Base-by-base conservation (phyloP, 2,888 invertebrate species). In the Andricus curvator region DNA sequence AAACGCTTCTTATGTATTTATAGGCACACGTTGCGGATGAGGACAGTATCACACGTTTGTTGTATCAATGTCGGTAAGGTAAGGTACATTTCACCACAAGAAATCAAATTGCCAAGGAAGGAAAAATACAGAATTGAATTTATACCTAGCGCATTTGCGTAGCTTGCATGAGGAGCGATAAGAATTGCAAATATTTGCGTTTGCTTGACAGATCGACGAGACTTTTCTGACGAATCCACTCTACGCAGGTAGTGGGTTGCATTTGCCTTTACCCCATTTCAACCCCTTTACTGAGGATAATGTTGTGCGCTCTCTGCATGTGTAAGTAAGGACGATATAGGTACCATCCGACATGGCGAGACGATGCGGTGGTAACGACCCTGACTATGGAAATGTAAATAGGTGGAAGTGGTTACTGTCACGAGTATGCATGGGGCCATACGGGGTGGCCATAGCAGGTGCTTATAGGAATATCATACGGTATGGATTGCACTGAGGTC, bases 191-290 rank as follows among this genome's bases (percentile, higher is more conserved):
- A 56, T 56, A 22, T 56, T 56, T 56, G 56, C 56, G 6, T 56
- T 56, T 9, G 56, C 56, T 56, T 56, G 56, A 56, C 56, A 56
- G 22, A 56, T 56, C 56, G 56, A 56, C 56, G 56, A 56, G 56
- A 22, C 56, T n/a, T 20, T 22, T 56, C 56, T 56, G 56, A 56
- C 56, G 56, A 56, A 56, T 56, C 56, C 56, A 56, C 56, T n/a
- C 56, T 56, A 56, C n/a, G 11, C 56, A 56, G 56, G 11, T 22
- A 56, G n/a, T 11, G 56, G 56, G 56, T 56, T 56, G 22, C 56
- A 56, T 56, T 56, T 56, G n/a, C 56, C 56, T 56, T 56, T 56
- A 22, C n/a, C 56, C 56, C 56, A 56, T 56, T 56, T 56, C 56
- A 22, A 56, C 56, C 56, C 9, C 56, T 56, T 56, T 56, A 22